These are phyloP conservation scores for Malaclemys terrapin DNA, from an alignment of 2,113 vertebrate species.

Conservation along the genomic window DNA sequence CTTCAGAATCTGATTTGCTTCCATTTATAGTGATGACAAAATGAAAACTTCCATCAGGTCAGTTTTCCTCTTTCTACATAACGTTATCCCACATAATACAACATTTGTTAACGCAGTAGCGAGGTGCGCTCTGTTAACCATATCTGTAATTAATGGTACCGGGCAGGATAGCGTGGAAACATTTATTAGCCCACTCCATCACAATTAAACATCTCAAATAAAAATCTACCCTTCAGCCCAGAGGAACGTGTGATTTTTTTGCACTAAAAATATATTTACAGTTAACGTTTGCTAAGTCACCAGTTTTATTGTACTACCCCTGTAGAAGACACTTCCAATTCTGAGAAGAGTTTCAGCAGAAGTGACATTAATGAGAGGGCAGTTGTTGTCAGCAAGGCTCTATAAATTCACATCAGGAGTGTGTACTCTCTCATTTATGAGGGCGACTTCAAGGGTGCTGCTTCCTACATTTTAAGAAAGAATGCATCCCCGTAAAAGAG, in stretches of 20 bases:
- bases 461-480: not conserved
- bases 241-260: not conserved
- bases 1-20: constrained; percentile 39
- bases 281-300: not conserved
- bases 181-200: not conserved
- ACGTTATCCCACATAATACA: constrained; percentile 4
- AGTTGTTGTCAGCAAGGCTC: not conserved
- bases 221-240: not conserved
- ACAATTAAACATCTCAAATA: constrained; percentile 4
- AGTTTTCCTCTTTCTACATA: constrained; percentile 43
- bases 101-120: not conserved
- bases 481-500: not conserved
- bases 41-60: constrained; percentile 18
- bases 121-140: constrained; percentile 19
- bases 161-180: not conserved
- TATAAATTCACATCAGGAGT: not conserved
- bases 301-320: not conserved
- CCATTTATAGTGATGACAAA: constrained; percentile 25
- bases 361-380: not conserved
- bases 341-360: not conserved
- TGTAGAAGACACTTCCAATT: not conserved
- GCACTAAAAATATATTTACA: not conserved
- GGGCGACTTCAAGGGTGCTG: constrained; percentile 21
- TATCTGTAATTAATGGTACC: constrained; percentile 29
- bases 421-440: not conserved